phyloP scores from a whole-genome alignment of 2,888 invertebrate species.

The Serripes groenlandicus region DNA sequence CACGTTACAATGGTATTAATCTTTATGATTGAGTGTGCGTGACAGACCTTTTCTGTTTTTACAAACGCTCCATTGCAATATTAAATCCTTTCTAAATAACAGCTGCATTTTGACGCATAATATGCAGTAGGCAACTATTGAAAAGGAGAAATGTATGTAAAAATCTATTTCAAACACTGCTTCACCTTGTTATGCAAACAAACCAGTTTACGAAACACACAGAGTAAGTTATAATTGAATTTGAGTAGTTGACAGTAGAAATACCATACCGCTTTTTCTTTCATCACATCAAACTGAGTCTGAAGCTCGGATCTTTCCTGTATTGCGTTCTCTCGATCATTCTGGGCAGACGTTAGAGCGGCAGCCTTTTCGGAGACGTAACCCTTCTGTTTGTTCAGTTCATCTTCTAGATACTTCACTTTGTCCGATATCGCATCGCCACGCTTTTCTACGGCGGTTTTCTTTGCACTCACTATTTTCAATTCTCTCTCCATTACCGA shows the following conservation, averaged over 20 bases:
- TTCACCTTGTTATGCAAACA: too few relatives aligned
- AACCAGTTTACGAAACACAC: too few relatives aligned
- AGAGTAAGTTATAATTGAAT: neutral
- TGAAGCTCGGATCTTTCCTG: conserved; percentile 7
- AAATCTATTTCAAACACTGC: too few relatives aligned
- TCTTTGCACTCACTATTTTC: conserved; percentile 68
- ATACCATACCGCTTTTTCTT: conserved; percentile 11
- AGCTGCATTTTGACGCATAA: too few relatives aligned
- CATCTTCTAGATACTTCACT: conserved; percentile 60
- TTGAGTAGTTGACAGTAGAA: neutral
- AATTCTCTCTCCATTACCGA: conserved; percentile 64
- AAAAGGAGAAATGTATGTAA: too few relatives aligned
- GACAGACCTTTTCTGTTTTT: too few relatives aligned
- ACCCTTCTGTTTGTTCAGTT: conserved; percentile 53
- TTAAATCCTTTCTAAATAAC: too few relatives aligned
- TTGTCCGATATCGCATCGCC: conserved; percentile 60
- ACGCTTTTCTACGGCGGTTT: conserved; percentile 71
- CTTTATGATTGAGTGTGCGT: too few relatives aligned
- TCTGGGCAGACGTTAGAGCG: conserved; percentile 26
- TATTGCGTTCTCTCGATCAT: neutral
- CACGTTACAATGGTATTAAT: too few relatives aligned
- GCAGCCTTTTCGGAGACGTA: conserved; percentile 39
- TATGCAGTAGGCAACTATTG: too few relatives aligned
- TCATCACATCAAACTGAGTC: conserved; percentile 5
- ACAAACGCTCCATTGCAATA: too few relatives aligned